These are phyloP conservation scores for Monoplex corrugatus DNA, from an alignment of 2,888 invertebrate genomes.

Conservation along the genomic window DNA sequence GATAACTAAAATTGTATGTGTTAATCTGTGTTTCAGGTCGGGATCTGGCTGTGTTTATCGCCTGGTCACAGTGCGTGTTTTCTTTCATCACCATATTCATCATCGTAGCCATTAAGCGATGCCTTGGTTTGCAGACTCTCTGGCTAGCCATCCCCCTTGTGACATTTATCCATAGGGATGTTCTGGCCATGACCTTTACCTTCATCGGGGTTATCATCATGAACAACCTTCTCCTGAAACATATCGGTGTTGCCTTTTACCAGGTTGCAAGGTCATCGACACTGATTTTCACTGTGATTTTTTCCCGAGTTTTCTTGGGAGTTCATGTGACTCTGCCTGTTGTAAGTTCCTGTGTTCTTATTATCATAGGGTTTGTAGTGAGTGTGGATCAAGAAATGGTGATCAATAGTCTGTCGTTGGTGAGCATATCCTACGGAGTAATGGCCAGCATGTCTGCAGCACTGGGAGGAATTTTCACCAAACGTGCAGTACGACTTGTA, in stretches of 20 bases:
- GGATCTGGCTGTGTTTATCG: constrained; percentile 79
- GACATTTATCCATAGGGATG: constrained; percentile 34
- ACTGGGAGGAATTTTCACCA: constrained; percentile 79
- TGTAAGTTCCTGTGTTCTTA: constrained; percentile 73
- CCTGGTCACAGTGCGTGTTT: constrained; percentile 79
- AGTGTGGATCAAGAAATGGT: constrained; percentile 80
- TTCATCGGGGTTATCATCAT: constrained; percentile 78
- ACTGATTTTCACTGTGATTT: constrained; percentile 79
- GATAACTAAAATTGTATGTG: too few relatives aligned
- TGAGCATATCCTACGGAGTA: constrained; percentile 79
- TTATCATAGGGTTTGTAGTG: constrained; percentile 78
- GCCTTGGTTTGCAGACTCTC: background rate
- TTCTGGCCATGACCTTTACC: constrained; percentile 65
- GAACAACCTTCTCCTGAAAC: constrained; percentile 81
- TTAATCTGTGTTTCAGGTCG: constrained; percentile 50
- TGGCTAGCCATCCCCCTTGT: constrained; percentile 23
- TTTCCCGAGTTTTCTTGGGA: constrained; percentile 75
- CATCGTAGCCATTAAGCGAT: constrained; percentile 41
- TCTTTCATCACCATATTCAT: constrained; percentile 70
- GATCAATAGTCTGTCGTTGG: constrained; percentile 75
- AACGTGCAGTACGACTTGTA: constrained; percentile 73
- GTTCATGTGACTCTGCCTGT: constrained; percentile 68
- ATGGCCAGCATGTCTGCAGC: constrained; percentile 79
- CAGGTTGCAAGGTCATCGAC: constrained; percentile 81
- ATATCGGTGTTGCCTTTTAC: constrained; percentile 81